Evolutionary conservation across 30 jellyfish, hydroid and myxozoan species (phyloP).

Genomic region (Rhopilema esculentum): DNA sequence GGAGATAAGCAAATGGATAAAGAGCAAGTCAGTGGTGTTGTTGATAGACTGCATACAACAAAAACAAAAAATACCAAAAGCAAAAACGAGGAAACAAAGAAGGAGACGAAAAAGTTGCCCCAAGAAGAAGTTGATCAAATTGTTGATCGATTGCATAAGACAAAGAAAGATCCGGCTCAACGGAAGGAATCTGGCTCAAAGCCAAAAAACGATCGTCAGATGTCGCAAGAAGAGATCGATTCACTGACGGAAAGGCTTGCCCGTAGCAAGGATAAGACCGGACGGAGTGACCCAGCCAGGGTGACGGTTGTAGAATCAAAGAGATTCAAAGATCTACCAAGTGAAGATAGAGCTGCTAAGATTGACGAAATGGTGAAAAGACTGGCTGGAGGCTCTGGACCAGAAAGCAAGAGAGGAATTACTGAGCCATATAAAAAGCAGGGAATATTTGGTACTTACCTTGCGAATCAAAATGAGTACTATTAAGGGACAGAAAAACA

Average conservation of each 20-base stretch:
- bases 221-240: conserved; percentile 58
- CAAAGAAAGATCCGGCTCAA: conserved; percentile 22
- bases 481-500: background rate
- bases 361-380: conserved; percentile 62
- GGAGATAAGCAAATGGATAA: conserved; percentile 45
- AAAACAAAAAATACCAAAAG: conserved; percentile 18
- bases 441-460: conserved; percentile 59
- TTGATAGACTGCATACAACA: conserved; percentile 42
- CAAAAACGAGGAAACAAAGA: background rate
- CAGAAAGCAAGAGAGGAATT: conserved; percentile 62
- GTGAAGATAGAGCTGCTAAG: conserved; percentile 27
- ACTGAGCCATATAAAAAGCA: conserved; percentile 46
- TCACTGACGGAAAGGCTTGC: conserved; percentile 53
- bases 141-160: conserved; percentile 53
- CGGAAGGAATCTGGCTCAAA: background rate
- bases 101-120: conserved; percentile 23
- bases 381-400: conserved; percentile 11
- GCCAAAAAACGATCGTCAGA: background rate
- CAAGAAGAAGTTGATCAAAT: conserved; percentile 62
- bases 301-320: conserved; percentile 47
- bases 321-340: conserved; percentile 35
- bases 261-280: conserved; percentile 11
- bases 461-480: conserved; percentile 16
- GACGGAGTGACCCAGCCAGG: conserved; percentile 46
- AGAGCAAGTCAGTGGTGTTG: conserved; percentile 28